Evolutionary conservation across 1,140 invertebrate species (phyloP).

Genomic region (Pentalonia nigronervosa): DNA sequence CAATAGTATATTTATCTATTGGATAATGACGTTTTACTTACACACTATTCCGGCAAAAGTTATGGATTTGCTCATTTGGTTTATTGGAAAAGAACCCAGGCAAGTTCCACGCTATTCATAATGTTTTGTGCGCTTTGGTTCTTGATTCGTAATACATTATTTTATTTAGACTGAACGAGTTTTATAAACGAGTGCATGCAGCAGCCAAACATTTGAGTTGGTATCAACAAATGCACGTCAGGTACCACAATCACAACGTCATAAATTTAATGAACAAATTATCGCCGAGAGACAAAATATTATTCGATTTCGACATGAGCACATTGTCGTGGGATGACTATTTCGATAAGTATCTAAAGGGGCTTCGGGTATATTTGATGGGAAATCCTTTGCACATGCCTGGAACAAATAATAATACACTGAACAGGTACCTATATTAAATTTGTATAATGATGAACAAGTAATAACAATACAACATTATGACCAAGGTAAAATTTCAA

Average conservation of each 20-base stretch:
- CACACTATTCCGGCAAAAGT: slow-evolving; percentile 37
- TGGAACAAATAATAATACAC: slow-evolving; percentile 26
- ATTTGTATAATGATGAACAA: neutral
- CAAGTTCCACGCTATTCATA: neutral
- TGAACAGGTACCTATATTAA: slow-evolving; percentile 24
- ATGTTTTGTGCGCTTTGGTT: neutral
- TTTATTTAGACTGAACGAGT: slow-evolving; percentile 31
- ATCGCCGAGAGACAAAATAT: slow-evolving; percentile 68
- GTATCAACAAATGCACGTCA: slow-evolving; percentile 69
- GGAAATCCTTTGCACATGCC: slow-evolving; percentile 72
- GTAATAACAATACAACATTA: neutral
- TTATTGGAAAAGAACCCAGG: slow-evolving; percentile 30
- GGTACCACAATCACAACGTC: slow-evolving; percentile 66
- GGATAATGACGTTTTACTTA: neutral
- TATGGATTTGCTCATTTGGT: slow-evolving; percentile 3
- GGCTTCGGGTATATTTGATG: slow-evolving; percentile 73
- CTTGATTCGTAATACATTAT: neutral
- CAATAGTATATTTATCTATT: neutral
- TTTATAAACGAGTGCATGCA: slow-evolving; percentile 41
- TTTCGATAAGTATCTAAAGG: slow-evolving; percentile 72
- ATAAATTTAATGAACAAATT: slow-evolving; percentile 69
- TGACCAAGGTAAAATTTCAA: neutral
- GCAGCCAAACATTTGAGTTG: slow-evolving; percentile 9
- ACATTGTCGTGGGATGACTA: slow-evolving; percentile 75
- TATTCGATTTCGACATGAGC: slow-evolving; percentile 75